phyloP scores from a whole-genome alignment of 2,888 invertebrate genomes.

The Drosophila mercatorum region DNA sequence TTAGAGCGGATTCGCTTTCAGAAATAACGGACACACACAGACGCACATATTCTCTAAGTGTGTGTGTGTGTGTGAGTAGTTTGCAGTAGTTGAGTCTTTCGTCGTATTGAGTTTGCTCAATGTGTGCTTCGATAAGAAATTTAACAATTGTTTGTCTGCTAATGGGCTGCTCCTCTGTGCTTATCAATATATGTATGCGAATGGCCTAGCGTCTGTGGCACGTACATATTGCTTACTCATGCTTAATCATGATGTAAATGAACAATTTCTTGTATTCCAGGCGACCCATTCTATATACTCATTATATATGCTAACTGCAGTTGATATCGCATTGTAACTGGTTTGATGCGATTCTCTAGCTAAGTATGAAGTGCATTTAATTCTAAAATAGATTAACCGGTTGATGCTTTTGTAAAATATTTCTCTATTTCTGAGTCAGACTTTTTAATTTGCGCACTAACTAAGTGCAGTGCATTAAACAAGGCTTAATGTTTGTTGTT shows the following conservation, averaged over 20 bases:
- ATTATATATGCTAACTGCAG: conserved; percentile 12
- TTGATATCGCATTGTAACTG: conserved; percentile 7
- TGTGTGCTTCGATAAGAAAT: conserved; percentile 25
- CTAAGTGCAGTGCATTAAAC: background rate
- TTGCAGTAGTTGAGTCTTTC: conserved; percentile 15
- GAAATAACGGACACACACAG: conserved; percentile 2
- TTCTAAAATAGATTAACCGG: background rate
- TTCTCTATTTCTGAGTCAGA: conserved; percentile 2
- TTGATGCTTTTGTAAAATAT: background rate
- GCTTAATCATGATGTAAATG: conserved; percentile 6
- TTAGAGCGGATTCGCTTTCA: conserved; percentile 36
- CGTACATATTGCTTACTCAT: conserved; percentile 34
- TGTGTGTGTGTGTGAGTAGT: conserved; percentile 15
- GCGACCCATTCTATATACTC: background rate
- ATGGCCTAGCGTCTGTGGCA: background rate
- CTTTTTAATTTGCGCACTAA: background rate
- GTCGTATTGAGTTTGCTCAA: conserved; percentile 17
- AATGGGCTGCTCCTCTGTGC: conserved; percentile 1
- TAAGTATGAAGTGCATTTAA: background rate
- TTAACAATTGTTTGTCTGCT: background rate
- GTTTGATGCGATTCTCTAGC: background rate
- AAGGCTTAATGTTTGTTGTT: background rate
- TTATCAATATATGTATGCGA: conserved; percentile 25
- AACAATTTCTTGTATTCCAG: no score
- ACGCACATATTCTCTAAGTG: background rate